Evolutionary conservation across 2,888 invertebrate species (phyloP).

Genomic region (Calameuta pallipes): DNA sequence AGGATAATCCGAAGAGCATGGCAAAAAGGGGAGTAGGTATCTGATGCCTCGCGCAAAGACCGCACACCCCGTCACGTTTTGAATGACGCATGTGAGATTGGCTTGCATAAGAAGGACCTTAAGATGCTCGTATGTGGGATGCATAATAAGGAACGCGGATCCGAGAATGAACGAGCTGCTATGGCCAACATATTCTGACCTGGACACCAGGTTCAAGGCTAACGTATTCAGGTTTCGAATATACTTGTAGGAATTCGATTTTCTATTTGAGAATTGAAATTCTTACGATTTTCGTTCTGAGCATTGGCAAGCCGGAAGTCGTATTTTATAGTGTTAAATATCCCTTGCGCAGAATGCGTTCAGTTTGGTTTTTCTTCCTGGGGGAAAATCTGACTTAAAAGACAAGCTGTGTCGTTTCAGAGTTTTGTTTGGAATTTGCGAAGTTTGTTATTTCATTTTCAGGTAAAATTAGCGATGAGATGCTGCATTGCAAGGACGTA

Average conservation of each 20-base stretch:
- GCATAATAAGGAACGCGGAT: constrained; percentile 4
- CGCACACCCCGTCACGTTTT: constrained; percentile 11
- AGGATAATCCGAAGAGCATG: not conserved
- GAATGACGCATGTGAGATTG: constrained; percentile 26
- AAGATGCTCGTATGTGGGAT: constrained; percentile 11
- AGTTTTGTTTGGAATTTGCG: not conserved
- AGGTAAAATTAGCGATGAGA: not conserved
- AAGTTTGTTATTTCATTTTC: not conserved
- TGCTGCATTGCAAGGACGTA: not conserved
- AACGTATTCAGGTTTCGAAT: not conserved
- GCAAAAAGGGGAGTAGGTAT: not conserved
- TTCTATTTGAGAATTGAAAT: not conserved
- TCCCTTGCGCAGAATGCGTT: not conserved
- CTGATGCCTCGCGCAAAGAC: constrained; percentile 2
- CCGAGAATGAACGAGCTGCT: not conserved
- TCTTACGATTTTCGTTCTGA: not conserved
- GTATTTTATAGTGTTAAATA: not conserved
- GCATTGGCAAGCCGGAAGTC: not conserved
- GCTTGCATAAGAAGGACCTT: constrained; percentile 26
- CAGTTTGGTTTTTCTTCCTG: not conserved
- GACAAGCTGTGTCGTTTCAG: not conserved
- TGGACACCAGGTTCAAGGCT: constrained; percentile 5
- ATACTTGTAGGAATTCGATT: not conserved
- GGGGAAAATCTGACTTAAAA: not conserved
- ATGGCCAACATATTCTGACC: constrained; percentile 2